Conservation (phyloP, 2,888 invertebrate species). For the Rhagophthalmus giganteus region DNA sequence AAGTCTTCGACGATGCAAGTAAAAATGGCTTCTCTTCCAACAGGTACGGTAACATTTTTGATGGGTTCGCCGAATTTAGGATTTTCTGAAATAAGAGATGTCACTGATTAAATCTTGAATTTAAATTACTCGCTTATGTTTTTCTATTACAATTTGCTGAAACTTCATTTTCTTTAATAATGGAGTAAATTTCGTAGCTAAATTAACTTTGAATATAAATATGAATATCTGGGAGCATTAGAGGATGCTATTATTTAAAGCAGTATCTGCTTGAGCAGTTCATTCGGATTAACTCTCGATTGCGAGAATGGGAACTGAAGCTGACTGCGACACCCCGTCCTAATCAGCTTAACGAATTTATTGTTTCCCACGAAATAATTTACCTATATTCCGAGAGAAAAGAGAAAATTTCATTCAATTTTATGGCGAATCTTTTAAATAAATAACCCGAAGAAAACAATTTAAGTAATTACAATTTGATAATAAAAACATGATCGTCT, state of each 20-base stretch:
- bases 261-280: slow-evolving; percentile 44
- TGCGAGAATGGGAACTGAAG: slow-evolving; percentile 37
- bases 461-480: slow-evolving; percentile 12
- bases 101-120: slow-evolving; percentile 27
- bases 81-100: slow-evolving; percentile 63
- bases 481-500: neutral
- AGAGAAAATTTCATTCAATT: slow-evolving; percentile 22
- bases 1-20: slow-evolving; percentile 83
- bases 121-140: slow-evolving; percentile 32
- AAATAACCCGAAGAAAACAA: neutral
- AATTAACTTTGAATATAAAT: slow-evolving; percentile 47
- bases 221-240: slow-evolving; percentile 42
- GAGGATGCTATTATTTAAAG: slow-evolving; percentile 43
- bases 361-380: slow-evolving; percentile 43
- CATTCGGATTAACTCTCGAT: slow-evolving; percentile 45
- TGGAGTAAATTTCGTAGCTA: slow-evolving; percentile 40
- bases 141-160: slow-evolving; percentile 34
- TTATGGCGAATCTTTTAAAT: slow-evolving; percentile 21
- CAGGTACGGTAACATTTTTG: slow-evolving; percentile 79
- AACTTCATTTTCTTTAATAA: slow-evolving; percentile 34
- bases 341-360: slow-evolving; percentile 48
- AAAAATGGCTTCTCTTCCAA: slow-evolving; percentile 81
- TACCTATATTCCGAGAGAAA: slow-evolving; percentile 26
- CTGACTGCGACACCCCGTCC: slow-evolving; percentile 38
- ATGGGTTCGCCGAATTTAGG: slow-evolving; percentile 83